Base-by-base conservation (phyloP, 30 jellyfish, hydroid and myxozoan genomes). In the Rhopilema esculentum region DNA sequence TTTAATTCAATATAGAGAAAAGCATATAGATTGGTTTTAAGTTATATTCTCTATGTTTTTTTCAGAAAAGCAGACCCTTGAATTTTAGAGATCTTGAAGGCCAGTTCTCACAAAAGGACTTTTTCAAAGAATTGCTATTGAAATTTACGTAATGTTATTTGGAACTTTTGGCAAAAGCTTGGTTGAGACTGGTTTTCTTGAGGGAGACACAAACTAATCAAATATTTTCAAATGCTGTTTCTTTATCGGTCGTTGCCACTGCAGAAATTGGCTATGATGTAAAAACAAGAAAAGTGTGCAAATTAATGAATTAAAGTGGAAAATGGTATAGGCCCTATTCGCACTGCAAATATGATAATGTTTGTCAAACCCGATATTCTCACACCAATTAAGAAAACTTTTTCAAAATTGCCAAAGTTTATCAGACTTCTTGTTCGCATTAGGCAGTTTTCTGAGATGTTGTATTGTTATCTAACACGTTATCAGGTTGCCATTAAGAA, bases 301-400 rank as follows among this genome's bases (percentile, higher is more conserved):
- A 40, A 40, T 40, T 6, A 40, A 40, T 40, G 9, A 40, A 40
- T 78, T 50, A 53, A 61, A 50, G 68, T 78, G 89, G 89, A 16
- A 78, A 78, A 61, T 78, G 80, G 89, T n/a, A n/a, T n/a, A n/a
- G n/a, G n/a, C n/a, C n/a, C n/a, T n/a, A n/a, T n/a, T n/a, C n/a
- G n/a, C n/a, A n/a, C n/a, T n/a, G n/a, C n/a, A n/a, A n/a, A n/a
- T n/a, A n/a, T n/a, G n/a, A n/a, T n/a, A n/a, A n/a, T n/a, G n/a
- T n/a, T n/a, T n/a, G n/a, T n/a, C n/a, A n/a, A n/a, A n/a, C n/a
- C n/a, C n/a, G n/a, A n/a, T n/a, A n/a, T n/a, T n/a, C n/a, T n/a
- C n/a, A n/a, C n/a, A n/a, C n/a, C n/a, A n/a, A n/a, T n/a, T n/a
- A n/a, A n/a, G n/a, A n/a, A n/a, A n/a, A n/a, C n/a, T n/a, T n/a